Percentiles rank a stretch among this genome's conserved stretches.
Conservation (phyloP, 2,797 vertebrate species). For the Tarsius wallacei region DNA sequence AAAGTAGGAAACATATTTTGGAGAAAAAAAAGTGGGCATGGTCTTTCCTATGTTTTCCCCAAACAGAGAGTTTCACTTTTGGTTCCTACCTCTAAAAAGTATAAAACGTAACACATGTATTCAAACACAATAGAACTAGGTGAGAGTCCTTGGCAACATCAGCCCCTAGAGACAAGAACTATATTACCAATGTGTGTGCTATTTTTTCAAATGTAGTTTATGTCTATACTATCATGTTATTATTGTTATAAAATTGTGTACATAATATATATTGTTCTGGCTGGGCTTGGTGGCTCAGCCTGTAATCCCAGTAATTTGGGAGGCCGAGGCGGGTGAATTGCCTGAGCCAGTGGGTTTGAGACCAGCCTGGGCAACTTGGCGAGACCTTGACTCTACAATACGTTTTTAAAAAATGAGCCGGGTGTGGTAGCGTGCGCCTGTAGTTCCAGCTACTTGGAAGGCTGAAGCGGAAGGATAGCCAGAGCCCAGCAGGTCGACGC, state of each 20-base stretch:
- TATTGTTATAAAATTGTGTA: not conserved
- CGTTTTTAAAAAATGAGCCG: too few relatives aligned
- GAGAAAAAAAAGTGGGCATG: not conserved
- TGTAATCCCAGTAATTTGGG: too few relatives aligned
- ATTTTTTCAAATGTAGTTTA: constrained; percentile 27
- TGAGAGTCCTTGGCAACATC: not conserved
- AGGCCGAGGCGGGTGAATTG: too few relatives aligned
- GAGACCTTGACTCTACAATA: too few relatives aligned
- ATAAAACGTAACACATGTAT: not conserved
- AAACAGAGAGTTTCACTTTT: not conserved
- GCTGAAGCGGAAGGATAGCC: too few relatives aligned
- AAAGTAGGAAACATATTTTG: not conserved
- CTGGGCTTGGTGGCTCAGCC: too few relatives aligned
- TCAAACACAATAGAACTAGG: not conserved
- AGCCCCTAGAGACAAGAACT: not conserved
- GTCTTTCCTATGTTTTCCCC: not conserved
- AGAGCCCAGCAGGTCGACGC: too few relatives aligned
- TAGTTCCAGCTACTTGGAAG: too few relatives aligned
- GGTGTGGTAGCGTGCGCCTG: too few relatives aligned
- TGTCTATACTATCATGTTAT: not conserved
- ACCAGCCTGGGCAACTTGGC: too few relatives aligned
- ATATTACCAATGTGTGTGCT: not conserved
- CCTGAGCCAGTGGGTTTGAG: too few relatives aligned
- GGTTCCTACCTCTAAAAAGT: not conserved
- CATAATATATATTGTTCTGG: not conserved